These are phyloP conservation scores for Ceratina calcarata DNA, from an alignment of 1,140 invertebrate genomes.

Conservation along the genomic window DNA sequence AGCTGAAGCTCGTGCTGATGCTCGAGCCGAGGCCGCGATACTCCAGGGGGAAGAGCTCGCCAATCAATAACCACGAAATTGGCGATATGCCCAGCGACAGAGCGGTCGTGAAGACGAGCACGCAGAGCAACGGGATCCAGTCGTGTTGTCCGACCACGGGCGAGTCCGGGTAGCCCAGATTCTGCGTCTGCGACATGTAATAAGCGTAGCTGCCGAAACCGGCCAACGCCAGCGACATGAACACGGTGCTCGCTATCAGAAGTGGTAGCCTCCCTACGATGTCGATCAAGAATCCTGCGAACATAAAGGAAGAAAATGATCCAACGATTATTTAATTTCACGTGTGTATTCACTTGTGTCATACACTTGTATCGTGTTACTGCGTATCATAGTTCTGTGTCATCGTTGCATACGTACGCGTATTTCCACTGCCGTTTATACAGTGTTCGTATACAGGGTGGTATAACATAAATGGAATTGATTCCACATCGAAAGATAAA, in stretches of 20 bases:
- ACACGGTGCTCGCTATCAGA: slow-evolving; percentile 88
- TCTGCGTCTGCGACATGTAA: slow-evolving; percentile 82
- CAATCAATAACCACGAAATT: slow-evolving; percentile 92
- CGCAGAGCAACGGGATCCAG: slow-evolving; percentile 91
- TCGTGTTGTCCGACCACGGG: slow-evolving; percentile 82
- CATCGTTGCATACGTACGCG: no score
- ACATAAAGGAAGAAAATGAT: neutral
- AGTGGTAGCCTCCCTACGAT: slow-evolving; percentile 88
- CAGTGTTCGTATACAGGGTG: no score
- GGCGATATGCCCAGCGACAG: slow-evolving; percentile 94
- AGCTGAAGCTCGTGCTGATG: slow-evolving; percentile 91
- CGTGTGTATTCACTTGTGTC: no score
- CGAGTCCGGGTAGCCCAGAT: slow-evolving; percentile 76
- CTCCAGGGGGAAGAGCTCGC: slow-evolving; percentile 92
- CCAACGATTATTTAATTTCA: neutral
- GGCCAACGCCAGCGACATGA: slow-evolving; percentile 90
- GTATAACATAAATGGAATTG: no score
- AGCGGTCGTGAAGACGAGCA: slow-evolving; percentile 89
- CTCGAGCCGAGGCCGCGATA: slow-evolving; percentile 91
- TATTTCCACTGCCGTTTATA: no score
- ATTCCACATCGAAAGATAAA: no score
- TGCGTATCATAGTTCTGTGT: no score
- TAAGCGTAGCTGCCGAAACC: slow-evolving; percentile 91
- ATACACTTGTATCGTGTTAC: no score
- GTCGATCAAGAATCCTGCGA: slow-evolving; percentile 86